Conservation (phyloP, 2,888 invertebrate genomes). For the Pogonocherus hispidulus region DNA sequence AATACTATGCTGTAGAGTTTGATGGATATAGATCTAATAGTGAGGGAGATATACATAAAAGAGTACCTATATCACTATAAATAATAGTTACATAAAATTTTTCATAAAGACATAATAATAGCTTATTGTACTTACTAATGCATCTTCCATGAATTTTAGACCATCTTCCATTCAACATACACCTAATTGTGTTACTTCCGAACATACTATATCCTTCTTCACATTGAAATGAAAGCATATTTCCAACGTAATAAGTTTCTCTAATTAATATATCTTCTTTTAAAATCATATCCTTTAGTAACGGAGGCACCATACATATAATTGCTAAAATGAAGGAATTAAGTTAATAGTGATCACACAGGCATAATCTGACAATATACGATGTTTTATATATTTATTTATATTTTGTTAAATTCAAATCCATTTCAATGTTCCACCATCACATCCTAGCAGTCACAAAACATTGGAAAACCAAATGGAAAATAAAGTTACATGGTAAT, state of each 20-base stretch:
- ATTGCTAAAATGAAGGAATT: conserved; percentile 65
- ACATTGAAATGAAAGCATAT: conserved; percentile 68
- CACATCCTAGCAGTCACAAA: no score
- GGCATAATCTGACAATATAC: no score
- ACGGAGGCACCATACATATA: conserved; percentile 64
- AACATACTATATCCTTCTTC: conserved; percentile 68
- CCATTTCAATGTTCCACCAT: no score
- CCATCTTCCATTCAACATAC: conserved; percentile 70
- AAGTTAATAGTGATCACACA: no score
- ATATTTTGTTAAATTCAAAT: no score
- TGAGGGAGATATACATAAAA: no score
- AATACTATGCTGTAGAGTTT: no score
- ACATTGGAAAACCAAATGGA: no score
- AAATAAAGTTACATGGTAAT: no score
- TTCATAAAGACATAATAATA: background rate
- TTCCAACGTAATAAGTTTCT: conserved; percentile 63
- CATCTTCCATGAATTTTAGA: conserved; percentile 70
- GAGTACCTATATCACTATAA: no score
- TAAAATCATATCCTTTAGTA: conserved; percentile 60
- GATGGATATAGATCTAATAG: no score
- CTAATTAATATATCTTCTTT: conserved; percentile 52
- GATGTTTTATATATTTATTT: no score
- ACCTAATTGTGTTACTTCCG: conserved; percentile 67
- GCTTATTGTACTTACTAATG: conserved; percentile 64
- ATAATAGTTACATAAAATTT: background rate